A percentile compares a stretch with the other conserved stretches of the same genome.
These are phyloP conservation scores for Melopsittacus undulatus DNA, from an alignment of 2,797 vertebrate species.

Conservation along the genomic window DNA sequence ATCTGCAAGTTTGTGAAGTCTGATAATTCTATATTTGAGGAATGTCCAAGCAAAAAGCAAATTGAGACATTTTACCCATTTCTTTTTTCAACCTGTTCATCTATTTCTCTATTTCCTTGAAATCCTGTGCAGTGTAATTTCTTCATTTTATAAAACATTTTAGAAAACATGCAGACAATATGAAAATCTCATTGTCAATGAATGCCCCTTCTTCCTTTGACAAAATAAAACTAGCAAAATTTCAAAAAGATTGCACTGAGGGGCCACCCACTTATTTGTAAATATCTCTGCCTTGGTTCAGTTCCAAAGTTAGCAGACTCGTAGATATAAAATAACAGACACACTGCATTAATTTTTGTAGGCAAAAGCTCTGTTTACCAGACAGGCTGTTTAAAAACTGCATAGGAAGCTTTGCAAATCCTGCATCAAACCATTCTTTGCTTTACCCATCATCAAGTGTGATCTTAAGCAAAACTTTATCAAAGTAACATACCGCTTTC, in stretches of 20 bases:
- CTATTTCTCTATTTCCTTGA: not conserved
- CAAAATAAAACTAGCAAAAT: not conserved
- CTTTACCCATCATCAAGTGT: not conserved
- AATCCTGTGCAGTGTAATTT: not conserved
- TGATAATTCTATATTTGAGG: not conserved
- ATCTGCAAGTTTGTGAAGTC: not conserved
- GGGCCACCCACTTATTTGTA: not conserved
- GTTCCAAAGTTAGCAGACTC: not conserved
- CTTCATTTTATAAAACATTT: not conserved
- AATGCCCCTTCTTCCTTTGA: not conserved
- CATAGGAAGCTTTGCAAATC: not conserved
- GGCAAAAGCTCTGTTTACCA: not conserved
- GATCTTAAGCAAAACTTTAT: conserved; percentile 63
- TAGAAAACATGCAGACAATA: not conserved
- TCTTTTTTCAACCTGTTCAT: not conserved
- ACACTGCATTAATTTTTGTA: not conserved
- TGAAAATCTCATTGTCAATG: not conserved
- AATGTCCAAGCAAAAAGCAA: not conserved
- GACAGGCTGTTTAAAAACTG: not conserved
- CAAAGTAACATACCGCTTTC: conserved; percentile 47
- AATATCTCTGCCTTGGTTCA: not conserved
- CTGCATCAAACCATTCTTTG: not conserved
- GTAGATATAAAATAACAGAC: not conserved
- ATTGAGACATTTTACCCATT: not conserved
- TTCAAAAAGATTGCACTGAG: not conserved